Evolutionary conservation across 1,140 invertebrate genomes (phyloP), one percentile per base, ranked within the genome.

Genomic region (Tetramorium alpestre): DNA sequence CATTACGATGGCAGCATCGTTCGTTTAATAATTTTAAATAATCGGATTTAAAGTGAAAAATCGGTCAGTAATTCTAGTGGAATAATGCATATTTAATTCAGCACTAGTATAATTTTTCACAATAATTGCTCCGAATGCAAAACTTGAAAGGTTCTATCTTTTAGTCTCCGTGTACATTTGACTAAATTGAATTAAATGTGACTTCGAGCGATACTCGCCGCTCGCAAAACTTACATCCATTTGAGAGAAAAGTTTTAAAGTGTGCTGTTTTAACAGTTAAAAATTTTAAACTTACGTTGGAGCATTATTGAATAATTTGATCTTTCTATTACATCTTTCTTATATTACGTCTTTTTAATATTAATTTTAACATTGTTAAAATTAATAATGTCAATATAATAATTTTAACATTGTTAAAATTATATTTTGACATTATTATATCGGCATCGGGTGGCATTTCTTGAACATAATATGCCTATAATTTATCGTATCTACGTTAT

Each of bases 141-240:
- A 33, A 72, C 13, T 72, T 28, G 28, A 73, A 73, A 49, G 28
- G 33, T 58, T 58, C 13, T 3, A 8, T 49, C 16, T 84, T 60
- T 58, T 47, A 44, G 5, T 44, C 7, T 73, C 7, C 22, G n/a
- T 25, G 54, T 75, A 82, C 28, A 73, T 38, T 47, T 41, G 18
- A 75, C 2, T 75, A 73, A 62, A 73, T 84, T 84, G 78, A 70
- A 69, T 80, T 80, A 69, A 69, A 58, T 10, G 44, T 69, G 33
- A 69, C 8, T 56, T 81, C 13, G 8, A 67, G 62, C 25, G 38
- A 16, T 77, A 77, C 58, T 62, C 25, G 5, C 10, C n/a, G n/a
- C 38, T 81, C 49, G 13, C 41, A 38, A 73, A 82, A 73, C 41
- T 73, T 44, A 41, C 13, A 3, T 56, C 28, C 22, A 10, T 38